phyloP scores from a whole-genome alignment of 2,888 invertebrate genomes.

The Eudemis profundana region DNA sequence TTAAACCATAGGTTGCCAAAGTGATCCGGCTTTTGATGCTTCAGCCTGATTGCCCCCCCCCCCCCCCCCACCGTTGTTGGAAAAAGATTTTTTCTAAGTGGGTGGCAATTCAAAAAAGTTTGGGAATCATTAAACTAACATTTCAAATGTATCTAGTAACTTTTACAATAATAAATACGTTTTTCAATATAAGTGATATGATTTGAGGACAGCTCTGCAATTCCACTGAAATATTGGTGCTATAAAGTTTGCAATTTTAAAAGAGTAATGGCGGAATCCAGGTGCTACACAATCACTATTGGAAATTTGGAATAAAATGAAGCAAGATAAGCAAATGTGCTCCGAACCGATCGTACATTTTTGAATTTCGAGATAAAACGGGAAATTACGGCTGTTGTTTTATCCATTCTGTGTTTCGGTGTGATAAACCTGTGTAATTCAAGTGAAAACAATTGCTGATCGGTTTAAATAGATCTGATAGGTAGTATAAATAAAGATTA shows the following conservation, averaged over 20 bases:
- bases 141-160: neutral
- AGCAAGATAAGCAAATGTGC: conserved; percentile 61
- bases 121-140: neutral
- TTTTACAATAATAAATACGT: conserved; percentile 45
- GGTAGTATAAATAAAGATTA: no score
- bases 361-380: conserved; percentile 36
- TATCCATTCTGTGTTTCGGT: conserved; percentile 25
- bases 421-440: conserved; percentile 25
- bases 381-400: conserved; percentile 35
- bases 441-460: conserved; percentile 12
- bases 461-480: neutral
- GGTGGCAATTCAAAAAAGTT: no score
- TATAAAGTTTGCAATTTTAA: conserved; percentile 74
- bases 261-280: conserved; percentile 73
- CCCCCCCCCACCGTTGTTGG: no score
- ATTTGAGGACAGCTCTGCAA: conserved; percentile 61
- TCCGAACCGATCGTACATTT: conserved; percentile 36
- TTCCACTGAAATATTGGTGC: conserved; percentile 71
- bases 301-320: conserved; percentile 64
- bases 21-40: no score
- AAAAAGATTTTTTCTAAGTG: no score
- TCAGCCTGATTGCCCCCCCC: no score
- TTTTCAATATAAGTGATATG: conserved; percentile 59
- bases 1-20: no score
- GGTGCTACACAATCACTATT: conserved; percentile 73